Conservation (phyloP, 2,888 invertebrate genomes). For the Galerucella pusilla region DNA sequence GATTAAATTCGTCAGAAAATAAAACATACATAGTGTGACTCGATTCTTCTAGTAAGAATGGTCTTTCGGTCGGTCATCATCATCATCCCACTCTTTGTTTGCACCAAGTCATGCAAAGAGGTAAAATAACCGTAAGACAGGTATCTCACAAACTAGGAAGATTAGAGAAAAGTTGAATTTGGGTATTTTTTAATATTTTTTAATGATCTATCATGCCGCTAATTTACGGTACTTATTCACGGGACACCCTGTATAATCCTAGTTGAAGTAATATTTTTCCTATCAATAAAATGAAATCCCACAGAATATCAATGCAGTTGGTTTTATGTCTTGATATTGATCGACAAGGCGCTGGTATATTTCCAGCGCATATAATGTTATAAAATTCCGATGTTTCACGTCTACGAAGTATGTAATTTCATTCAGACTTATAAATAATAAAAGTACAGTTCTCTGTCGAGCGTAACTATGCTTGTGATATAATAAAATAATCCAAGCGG, state of each 20-base stretch:
- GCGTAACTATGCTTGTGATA: constrained; percentile 42
- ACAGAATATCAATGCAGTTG: not conserved
- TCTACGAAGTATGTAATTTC: constrained; percentile 36
- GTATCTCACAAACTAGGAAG: no score
- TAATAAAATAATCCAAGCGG: constrained; percentile 45
- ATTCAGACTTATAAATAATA: constrained; percentile 41
- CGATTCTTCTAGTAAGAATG: constrained; percentile 21
- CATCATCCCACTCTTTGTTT: constrained; percentile 37
- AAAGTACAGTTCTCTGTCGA: constrained; percentile 41
- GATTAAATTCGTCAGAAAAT: no score
- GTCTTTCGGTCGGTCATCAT: constrained; percentile 19
- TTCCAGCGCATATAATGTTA: constrained; percentile 9
- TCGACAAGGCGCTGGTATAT: not conserved
- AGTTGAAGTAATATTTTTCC: not conserved
- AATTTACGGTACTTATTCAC: no score
- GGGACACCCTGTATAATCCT: no score
- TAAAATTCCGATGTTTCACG: constrained; percentile 20
- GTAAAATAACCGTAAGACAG: constrained; percentile 35
- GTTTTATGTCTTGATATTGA: not conserved
- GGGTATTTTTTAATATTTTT: no score
- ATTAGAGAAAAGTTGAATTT: no score
- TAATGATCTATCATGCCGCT: no score
- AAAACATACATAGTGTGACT: not conserved
- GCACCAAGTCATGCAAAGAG: constrained; percentile 41
- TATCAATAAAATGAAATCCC: not conserved